Evolutionary conservation across 2,888 invertebrate species (phyloP).

Genomic region (Lithophane semibrunnea): DNA sequence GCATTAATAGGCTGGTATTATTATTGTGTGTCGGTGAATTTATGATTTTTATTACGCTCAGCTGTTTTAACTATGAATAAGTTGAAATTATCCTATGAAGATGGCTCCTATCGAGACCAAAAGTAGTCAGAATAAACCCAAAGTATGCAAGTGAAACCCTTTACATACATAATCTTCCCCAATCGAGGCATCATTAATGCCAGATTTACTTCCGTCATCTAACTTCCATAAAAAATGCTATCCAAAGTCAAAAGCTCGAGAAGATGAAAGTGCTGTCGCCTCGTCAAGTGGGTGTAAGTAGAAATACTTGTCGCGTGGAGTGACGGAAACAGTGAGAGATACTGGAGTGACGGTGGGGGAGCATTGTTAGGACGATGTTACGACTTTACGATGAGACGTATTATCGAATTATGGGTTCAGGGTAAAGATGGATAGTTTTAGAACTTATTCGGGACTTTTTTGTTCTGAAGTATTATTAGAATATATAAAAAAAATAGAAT

Average conservation of each 20-base stretch:
- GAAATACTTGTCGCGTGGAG: constrained; percentile 37
- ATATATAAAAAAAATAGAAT: neutral
- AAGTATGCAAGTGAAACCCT: neutral
- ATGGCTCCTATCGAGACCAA: neutral
- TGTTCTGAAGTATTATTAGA: neutral
- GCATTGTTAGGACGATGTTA: neutral
- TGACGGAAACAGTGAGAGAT: constrained; percentile 4
- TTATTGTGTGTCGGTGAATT: neutral
- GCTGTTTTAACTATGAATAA: neutral
- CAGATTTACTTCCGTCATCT: neutral
- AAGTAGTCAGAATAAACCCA: neutral
- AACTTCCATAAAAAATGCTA: neutral
- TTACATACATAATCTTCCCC: neutral
- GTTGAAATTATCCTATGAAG: too few species aligned
- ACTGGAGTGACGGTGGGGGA: neutral
- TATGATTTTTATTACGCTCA: too few species aligned
- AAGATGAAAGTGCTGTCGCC: constrained; percentile 24
- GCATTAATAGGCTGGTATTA: neutral
- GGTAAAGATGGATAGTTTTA: neutral
- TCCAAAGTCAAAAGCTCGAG: constrained; percentile 14
- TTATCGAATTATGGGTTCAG: neutral
- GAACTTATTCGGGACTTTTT: neutral
- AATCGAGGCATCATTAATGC: neutral
- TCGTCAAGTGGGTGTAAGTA: constrained; percentile 35
- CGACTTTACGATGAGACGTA: neutral